A percentile compares a stretch with the other conserved stretches of the same genome.
phyloP scores from a whole-genome alignment of 2,888 invertebrate genomes.

The Balanococcus diminutus region DNA sequence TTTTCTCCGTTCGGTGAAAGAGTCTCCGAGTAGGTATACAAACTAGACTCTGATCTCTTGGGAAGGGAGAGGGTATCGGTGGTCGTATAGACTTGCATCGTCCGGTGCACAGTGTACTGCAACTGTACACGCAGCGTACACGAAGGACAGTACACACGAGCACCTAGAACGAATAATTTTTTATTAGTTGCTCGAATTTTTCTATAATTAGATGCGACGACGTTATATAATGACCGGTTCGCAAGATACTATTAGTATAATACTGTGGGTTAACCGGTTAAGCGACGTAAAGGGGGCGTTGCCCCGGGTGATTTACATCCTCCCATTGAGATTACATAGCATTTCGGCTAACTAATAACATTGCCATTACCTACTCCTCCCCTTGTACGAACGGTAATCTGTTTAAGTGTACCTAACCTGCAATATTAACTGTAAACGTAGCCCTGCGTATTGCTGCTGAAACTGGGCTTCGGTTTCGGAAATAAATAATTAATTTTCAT shows the following conservation, averaged over 20 bases:
- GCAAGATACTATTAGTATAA: constrained; percentile 37
- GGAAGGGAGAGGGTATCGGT: neutral
- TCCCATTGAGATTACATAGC: constrained; percentile 44
- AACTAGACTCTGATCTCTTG: neutral
- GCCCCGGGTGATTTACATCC: constrained; percentile 44
- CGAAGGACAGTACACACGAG: neutral
- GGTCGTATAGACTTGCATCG: no score
- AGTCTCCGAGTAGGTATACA: neutral
- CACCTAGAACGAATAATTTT: constrained; percentile 19
- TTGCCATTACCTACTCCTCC: constrained; percentile 34
- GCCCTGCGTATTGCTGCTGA: neutral
- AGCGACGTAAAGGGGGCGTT: constrained; percentile 46
- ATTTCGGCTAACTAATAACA: constrained; percentile 45
- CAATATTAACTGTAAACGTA: constrained; percentile 34
- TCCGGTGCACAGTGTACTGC: neutral
- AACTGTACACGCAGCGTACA: neutral
- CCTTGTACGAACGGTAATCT: constrained; percentile 21
- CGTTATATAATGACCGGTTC: constrained; percentile 34
- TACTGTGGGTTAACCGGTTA: constrained; percentile 43
- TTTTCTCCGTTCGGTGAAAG: no score
- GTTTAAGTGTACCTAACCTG: constrained; percentile 37
- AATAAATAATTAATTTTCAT: neutral
- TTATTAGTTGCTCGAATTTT: constrained; percentile 37
- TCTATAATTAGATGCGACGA: constrained; percentile 37
- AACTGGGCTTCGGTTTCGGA: neutral